Evolutionary conservation across 2,797 vertebrate species (phyloP).

Genomic region (Xiphorhynchus erythropygius): DNA sequence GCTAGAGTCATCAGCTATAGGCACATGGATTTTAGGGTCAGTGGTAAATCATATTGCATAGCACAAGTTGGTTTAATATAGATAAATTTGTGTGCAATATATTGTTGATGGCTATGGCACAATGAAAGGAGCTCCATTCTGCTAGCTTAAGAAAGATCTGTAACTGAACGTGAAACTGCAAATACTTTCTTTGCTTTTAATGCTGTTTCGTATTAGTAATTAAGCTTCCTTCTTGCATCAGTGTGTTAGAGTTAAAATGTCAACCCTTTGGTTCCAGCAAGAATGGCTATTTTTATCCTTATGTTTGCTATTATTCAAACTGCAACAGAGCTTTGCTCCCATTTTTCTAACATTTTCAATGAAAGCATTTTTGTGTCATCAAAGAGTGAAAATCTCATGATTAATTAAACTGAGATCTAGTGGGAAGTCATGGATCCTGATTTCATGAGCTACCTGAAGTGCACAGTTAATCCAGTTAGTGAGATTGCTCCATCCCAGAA

Average conservation of each 20-base stretch:
- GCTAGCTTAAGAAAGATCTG: not conserved
- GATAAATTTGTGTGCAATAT: not conserved
- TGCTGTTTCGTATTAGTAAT: not conserved
- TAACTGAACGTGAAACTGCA: not conserved
- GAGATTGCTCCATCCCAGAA: not conserved
- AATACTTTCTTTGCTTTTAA: not conserved
- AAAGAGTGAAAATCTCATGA: not conserved
- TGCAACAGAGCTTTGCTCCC: not conserved
- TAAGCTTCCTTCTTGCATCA: not conserved
- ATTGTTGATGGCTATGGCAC: not conserved
- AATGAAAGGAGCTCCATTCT: not conserved
- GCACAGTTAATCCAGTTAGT: not conserved
- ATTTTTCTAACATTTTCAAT: not conserved
- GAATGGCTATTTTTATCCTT: not conserved
- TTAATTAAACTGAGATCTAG: not conserved
- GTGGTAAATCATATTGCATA: not conserved
- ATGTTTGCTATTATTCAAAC: not conserved
- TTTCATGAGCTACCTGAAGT: not conserved
- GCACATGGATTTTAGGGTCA: not conserved
- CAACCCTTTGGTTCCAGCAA: not conserved
- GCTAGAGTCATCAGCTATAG: fast-evolving
- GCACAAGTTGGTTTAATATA: not conserved
- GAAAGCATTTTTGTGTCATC: not conserved
- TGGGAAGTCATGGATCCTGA: not conserved
- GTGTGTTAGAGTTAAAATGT: not conserved